Percentiles rank a stretch among this genome's conserved stretches.
Conservation (phyloP, 2,888 invertebrate genomes). For the Stenodema calcarata region DNA sequence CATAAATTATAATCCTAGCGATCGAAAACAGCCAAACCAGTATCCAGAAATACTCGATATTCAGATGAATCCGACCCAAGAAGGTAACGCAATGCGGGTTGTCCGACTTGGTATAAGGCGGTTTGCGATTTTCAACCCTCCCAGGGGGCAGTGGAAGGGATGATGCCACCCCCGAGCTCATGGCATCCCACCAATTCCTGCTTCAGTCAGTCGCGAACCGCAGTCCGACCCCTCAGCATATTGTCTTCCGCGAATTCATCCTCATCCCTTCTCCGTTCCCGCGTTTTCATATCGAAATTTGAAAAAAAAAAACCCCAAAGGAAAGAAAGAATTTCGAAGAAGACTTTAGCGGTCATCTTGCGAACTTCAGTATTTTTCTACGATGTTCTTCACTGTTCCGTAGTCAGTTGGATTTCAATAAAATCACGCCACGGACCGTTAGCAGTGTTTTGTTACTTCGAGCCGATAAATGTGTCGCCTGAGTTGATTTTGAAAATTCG, state of each 20-base stretch:
- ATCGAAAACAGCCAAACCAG: no score
- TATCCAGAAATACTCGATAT: no score
- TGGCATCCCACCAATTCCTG: neutral
- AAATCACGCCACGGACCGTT: neutral
- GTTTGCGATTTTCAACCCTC: neutral
- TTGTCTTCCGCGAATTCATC: neutral
- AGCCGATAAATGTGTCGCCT: neutral
- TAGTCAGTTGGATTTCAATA: neutral
- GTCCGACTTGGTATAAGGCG: neutral
- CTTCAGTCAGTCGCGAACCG: neutral
- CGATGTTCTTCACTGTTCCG: neutral
- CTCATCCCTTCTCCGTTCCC: neutral
- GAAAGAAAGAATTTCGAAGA: neutral
- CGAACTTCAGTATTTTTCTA: neutral
- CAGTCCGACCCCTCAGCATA: neutral
- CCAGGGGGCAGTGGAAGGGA: conserved; percentile 7
- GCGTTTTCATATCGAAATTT: neutral
- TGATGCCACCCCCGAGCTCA: conserved; percentile 15
- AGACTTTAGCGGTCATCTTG: neutral
- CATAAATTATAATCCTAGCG: no score
- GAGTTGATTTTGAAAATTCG: neutral
- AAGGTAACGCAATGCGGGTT: conserved; percentile 10
- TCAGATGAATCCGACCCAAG: neutral
- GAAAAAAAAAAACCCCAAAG: neutral
- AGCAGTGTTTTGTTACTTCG: neutral